These are phyloP conservation scores for Taenioides sp. DNA, from an alignment of 2,797 vertebrate genomes.

Conservation along the genomic window DNA sequence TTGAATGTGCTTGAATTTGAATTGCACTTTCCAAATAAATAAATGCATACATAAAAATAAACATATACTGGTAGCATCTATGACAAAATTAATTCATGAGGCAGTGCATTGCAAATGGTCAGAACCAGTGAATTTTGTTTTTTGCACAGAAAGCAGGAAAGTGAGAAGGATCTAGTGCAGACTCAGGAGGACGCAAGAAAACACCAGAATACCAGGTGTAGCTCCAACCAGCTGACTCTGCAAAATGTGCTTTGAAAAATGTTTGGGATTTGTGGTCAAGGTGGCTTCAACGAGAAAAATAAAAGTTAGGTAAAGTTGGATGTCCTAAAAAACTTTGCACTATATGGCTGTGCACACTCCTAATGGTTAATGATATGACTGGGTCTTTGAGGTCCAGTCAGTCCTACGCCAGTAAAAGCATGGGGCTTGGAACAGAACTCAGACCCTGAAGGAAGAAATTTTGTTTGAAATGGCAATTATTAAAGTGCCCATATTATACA, in stretches of 20 bases:
- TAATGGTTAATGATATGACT: no score
- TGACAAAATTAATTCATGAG: background rate
- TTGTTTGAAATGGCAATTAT: no score
- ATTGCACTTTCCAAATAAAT: no score
- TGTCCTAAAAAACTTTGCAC: no score
- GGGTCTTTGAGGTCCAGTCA: no score
- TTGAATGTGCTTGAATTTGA: no score
- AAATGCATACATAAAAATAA: no score
- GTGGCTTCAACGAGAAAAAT: background rate
- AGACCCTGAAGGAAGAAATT: no score
- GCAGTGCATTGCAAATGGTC: background rate
- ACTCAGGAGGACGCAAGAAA: background rate
- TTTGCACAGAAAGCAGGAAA: conserved; percentile 7
- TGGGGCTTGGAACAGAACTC: no score
- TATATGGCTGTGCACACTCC: no score
- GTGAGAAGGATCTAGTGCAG: background rate
- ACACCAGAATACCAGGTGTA: background rate
- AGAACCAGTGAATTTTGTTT: background rate
- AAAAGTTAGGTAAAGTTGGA: background rate
- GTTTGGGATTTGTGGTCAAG: background rate
- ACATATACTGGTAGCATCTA: background rate
- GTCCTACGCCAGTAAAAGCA: no score
- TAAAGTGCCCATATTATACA: no score
- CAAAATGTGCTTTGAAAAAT: background rate
- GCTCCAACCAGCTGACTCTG: background rate